Conservation (phyloP, 2,113 vertebrate genomes). For the Thamnophis sirtalis region DNA sequence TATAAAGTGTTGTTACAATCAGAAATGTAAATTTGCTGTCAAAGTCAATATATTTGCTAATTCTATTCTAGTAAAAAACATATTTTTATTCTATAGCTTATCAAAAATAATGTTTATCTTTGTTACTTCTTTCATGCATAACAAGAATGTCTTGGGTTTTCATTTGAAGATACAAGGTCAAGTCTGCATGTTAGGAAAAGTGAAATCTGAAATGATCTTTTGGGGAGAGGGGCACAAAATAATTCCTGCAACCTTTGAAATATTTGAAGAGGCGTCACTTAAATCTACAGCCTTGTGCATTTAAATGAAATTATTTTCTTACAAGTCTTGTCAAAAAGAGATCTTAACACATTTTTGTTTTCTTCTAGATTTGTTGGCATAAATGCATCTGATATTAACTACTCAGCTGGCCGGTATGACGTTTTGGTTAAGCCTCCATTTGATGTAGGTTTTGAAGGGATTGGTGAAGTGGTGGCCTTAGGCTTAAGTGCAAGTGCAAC, state of each 20-base stretch:
- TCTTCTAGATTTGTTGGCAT: slow-evolving; percentile 86
- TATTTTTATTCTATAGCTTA: slow-evolving; percentile 42
- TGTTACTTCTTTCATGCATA: slow-evolving; percentile 32
- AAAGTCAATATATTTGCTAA: slow-evolving; percentile 65
- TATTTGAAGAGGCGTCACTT: background rate
- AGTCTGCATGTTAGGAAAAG: slow-evolving; percentile 15
- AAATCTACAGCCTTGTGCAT: background rate
- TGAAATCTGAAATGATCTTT: slow-evolving; percentile 16
- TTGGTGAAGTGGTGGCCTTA: slow-evolving; percentile 86
- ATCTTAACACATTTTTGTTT: slow-evolving; percentile 59
- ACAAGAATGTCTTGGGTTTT: slow-evolving; percentile 20
- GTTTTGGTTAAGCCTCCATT: slow-evolving; percentile 80
- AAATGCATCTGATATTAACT: slow-evolving; percentile 93
- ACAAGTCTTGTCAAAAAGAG: background rate
- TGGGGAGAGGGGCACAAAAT: background rate
- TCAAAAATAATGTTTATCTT: slow-evolving; percentile 32
- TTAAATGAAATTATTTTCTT: slow-evolving; percentile 28
- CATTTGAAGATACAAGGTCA: slow-evolving; percentile 20
- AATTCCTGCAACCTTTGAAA: background rate
- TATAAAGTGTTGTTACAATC: slow-evolving; percentile 69
- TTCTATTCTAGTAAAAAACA: slow-evolving; percentile 52
- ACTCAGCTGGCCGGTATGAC: slow-evolving; percentile 85
- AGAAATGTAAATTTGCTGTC: slow-evolving; percentile 71
- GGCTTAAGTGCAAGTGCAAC: slow-evolving; percentile 85
- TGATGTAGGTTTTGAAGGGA: slow-evolving; percentile 85